Base-by-base conservation (phyloP, 2,797 vertebrate genomes). In the Helarctos malayanus region DNA sequence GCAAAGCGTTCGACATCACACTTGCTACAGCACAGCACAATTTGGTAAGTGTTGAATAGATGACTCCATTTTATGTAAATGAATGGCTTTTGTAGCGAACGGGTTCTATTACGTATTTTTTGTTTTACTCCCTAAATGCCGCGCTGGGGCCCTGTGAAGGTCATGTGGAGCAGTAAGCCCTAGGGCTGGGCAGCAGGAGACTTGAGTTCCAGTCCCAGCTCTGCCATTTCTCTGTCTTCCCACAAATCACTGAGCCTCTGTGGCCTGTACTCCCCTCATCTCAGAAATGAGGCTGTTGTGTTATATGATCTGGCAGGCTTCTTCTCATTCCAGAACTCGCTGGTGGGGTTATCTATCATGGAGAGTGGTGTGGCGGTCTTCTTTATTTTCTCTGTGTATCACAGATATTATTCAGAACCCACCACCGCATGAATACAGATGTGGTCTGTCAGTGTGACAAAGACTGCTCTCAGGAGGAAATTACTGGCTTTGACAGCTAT, bases 371-470 rank as follows among this genome's bases (percentile, higher is more conserved):
- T 69, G 69, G 87, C 59, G 32, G 76, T 81, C 90, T 92, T 59
- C 86, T 89, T 96, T 85, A 94, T 97, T 97, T 91, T 94, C 93
- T 63, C 68, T 75, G 65, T 9, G 12, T 91, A 19, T 73, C 95
- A 61, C 88, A 88, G 95, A 84, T 81, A 89, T 84, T 95, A 85
- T 91, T 96, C 96, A 92, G 88, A 95, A 81, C 63, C 94, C 57
- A 88, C 90, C 52, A 18, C 82, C 41, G 47, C 69, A 32, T 95
- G 97, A 95, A 97, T 96, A 95, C 95, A 98, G 96, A 97, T 98
- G 95, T 92, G 92, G 80, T 82, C 97, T 97, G 96, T 97, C 97
- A 76, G 41, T 71, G 83, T 93, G 91, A 95, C 94, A 96, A 79
- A 96, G 94, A 87, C 92, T 49, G 92, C 95, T 97, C 97, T 95